Conservation (phyloP, 2,888 invertebrate genomes). For the Eubasilissa splendida region DNA sequence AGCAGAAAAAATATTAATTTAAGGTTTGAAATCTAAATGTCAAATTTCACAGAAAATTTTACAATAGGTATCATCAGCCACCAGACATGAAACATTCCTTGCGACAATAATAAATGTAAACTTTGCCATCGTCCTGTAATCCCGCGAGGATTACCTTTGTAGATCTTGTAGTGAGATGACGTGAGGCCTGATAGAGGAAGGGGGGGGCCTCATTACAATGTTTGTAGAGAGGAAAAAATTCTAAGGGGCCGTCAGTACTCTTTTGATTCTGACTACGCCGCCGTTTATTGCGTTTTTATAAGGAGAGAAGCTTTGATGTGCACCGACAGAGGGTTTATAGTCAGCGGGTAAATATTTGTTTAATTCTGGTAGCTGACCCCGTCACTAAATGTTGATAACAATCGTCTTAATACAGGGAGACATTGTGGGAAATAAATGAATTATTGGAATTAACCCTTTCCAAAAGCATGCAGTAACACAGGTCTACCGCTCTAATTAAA, state of each 20-base stretch:
- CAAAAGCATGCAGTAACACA: too few relatives aligned
- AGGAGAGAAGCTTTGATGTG: slow-evolving; percentile 34
- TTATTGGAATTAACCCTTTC: background rate
- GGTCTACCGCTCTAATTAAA: too few relatives aligned
- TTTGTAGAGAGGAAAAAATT: slow-evolving; percentile 43
- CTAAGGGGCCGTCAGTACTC: slow-evolving; percentile 36
- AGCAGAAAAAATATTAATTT: too few relatives aligned
- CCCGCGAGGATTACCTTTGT: slow-evolving; percentile 34
- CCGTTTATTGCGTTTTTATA: slow-evolving; percentile 49
- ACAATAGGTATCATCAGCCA: background rate
- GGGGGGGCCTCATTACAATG: slow-evolving; percentile 44
- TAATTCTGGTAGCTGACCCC: slow-evolving; percentile 34
- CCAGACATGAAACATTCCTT: background rate
- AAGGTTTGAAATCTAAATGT: background rate
- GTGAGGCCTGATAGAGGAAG: slow-evolving; percentile 25
- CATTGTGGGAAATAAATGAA: background rate
- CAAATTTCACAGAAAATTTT: slow-evolving; percentile 2
- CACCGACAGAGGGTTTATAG: slow-evolving; percentile 18
- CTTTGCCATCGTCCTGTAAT: slow-evolving; percentile 17
- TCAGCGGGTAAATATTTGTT: slow-evolving; percentile 29
- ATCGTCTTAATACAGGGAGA: background rate
- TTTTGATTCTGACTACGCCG: slow-evolving; percentile 42
- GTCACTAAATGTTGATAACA: slow-evolving; percentile 26
- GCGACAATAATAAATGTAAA: slow-evolving; percentile 6
- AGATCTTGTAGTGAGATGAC: slow-evolving; percentile 33